Evolutionary conservation across 2,888 invertebrate species (phyloP).

Genomic region (Cloeon dipterum): DNA sequence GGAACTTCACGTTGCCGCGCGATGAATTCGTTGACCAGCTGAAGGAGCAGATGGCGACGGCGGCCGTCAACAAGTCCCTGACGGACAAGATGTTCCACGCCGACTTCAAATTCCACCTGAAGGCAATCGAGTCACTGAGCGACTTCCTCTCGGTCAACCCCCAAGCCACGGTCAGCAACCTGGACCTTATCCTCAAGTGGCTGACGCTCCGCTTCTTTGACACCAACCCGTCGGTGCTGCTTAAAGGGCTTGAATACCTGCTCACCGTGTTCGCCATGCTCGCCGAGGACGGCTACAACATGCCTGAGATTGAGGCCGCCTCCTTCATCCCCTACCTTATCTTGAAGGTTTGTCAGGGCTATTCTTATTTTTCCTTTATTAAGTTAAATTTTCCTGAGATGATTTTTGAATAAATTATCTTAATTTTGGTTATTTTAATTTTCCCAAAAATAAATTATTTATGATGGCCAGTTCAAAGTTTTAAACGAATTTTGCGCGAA

Average conservation of each 20-base stretch:
- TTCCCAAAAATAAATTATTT: too few relatives aligned
- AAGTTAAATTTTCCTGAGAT: too few relatives aligned
- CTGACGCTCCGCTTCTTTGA: slow-evolving; percentile 90
- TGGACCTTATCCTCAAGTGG: slow-evolving; percentile 93
- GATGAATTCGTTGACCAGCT: slow-evolving; percentile 86
- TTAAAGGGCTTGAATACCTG: slow-evolving; percentile 87
- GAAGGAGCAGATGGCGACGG: slow-evolving; percentile 70
- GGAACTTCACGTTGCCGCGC: slow-evolving; percentile 85
- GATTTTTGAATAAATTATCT: too few relatives aligned
- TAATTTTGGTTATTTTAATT: too few relatives aligned
- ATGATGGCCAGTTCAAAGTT: too few relatives aligned
- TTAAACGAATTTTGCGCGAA: too few relatives aligned
- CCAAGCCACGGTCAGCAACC: slow-evolving; percentile 61
- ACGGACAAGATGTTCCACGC: slow-evolving; percentile 83
- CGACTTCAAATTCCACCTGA: slow-evolving; percentile 86
- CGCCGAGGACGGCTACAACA: slow-evolving; percentile 55
- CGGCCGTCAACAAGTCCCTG: slow-evolving; percentile 68
- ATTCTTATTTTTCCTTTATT: too few relatives aligned
- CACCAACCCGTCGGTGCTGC: slow-evolving; percentile 90
- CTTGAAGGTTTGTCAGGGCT: slow-evolving; percentile 42
- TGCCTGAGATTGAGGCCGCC: slow-evolving; percentile 76
- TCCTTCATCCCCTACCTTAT: slow-evolving; percentile 90
- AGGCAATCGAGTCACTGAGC: slow-evolving; percentile 74
- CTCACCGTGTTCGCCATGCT: slow-evolving; percentile 59
- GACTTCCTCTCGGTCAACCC: slow-evolving; percentile 63